Evolutionary conservation across 35 echinoderm and acorn worm species (phyloP).

Genomic region (Heliocidaris erythrogramma): DNA sequence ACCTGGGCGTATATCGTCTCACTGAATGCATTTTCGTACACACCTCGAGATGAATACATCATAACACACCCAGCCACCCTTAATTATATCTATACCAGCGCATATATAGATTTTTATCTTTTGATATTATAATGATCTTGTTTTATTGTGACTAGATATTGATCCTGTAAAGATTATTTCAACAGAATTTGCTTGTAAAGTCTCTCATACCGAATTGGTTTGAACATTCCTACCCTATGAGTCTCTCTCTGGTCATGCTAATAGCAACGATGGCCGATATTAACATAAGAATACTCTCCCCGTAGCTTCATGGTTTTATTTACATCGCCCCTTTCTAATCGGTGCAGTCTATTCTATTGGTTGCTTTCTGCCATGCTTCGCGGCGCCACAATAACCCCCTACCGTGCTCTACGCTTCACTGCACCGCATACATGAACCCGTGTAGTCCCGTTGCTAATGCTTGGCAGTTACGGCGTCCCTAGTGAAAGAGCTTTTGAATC

Average conservation of each 20-base stretch:
- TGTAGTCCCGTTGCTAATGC: conserved; percentile 3
- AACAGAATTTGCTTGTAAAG: not conserved
- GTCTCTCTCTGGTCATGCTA: not conserved
- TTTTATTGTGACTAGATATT: no score
- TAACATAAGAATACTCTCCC: not conserved
- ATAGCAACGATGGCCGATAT: not conserved
- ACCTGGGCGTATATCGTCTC: not conserved
- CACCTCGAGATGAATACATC: not conserved
- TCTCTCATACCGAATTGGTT: not conserved
- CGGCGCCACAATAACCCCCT: not conserved
- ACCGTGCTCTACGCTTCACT: not conserved
- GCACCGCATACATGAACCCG: not conserved
- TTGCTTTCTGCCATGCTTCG: not conserved
- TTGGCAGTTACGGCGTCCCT: not conserved
- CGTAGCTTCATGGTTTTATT: not conserved
- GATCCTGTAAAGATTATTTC: no score
- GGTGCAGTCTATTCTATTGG: not conserved
- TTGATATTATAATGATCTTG: no score
- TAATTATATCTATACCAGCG: not conserved
- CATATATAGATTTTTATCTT: no score
- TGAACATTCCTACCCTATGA: not conserved
- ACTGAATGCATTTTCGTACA: not conserved
- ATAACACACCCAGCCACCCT: not conserved
- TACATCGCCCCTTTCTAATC: not conserved
- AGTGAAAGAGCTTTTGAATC: not conserved